These are phyloP conservation scores for Anthrax anthrax DNA, from an alignment of 2,888 invertebrate species.

Conservation along the genomic window DNA sequence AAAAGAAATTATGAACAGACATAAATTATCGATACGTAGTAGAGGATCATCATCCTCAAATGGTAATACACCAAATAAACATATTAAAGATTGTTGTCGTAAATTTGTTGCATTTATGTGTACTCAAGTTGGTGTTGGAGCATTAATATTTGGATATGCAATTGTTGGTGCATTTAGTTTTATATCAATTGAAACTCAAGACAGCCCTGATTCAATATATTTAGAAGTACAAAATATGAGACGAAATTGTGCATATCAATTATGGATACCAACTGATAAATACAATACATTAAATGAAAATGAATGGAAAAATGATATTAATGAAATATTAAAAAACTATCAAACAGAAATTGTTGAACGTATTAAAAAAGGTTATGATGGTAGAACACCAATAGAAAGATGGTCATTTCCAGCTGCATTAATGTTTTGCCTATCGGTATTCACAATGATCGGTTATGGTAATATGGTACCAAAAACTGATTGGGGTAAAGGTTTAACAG, in stretches of 20 bases:
- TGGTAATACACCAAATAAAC: constrained; percentile 54
- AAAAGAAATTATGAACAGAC: constrained; percentile 8
- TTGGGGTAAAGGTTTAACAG: constrained; percentile 71
- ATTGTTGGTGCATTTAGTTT: constrained; percentile 73
- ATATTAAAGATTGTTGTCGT: constrained; percentile 70
- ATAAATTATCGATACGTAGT: constrained; percentile 47
- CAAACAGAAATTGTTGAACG: constrained; percentile 51
- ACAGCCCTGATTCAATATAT: constrained; percentile 36
- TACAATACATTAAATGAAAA: constrained; percentile 55
- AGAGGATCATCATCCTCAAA: constrained; percentile 48
- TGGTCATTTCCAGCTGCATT: constrained; percentile 81
- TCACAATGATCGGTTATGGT: constrained; percentile 87
- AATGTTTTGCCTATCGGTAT: constrained; percentile 78
- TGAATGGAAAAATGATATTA: constrained; percentile 45
- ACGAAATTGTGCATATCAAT: constrained; percentile 41
- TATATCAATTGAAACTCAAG: constrained; percentile 58
- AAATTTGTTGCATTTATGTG: constrained; percentile 84
- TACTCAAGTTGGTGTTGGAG: constrained; percentile 82
- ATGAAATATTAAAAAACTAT: constrained; percentile 47
- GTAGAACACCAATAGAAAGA: constrained; percentile 49
- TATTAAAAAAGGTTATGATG: constrained; percentile 56
- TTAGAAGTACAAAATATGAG: constrained; percentile 40
- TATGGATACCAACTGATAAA: constrained; percentile 55
- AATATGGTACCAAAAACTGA: constrained; percentile 70
- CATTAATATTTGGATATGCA: constrained; percentile 73